phyloP scores from a whole-genome alignment of 2,113 vertebrate species.

The Elaphurus davidianus region DNA sequence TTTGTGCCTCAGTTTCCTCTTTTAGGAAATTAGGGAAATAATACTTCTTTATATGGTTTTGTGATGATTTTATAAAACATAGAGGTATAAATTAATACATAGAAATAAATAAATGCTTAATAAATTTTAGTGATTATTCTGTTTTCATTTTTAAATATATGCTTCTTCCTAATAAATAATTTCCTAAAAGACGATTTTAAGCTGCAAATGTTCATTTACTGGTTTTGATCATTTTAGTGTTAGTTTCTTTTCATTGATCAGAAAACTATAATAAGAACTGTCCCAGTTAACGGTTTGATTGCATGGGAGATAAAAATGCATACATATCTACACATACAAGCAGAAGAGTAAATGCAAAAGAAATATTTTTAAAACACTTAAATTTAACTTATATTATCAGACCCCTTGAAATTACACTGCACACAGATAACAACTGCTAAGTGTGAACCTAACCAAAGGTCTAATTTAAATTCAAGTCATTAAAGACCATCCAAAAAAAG shows the following conservation, averaged over 20 bases:
- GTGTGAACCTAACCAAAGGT: background rate
- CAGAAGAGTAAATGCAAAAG: background rate
- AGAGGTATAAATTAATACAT: background rate
- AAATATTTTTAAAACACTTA: background rate
- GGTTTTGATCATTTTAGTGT: background rate
- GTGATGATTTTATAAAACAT: background rate
- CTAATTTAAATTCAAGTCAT: slow-evolving; percentile 37
- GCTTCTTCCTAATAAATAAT: background rate
- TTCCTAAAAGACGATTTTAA: slow-evolving; percentile 34
- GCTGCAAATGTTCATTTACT: background rate
- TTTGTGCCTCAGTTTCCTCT: background rate
- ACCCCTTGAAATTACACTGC: background rate
- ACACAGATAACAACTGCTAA: background rate
- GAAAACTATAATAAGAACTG: background rate
- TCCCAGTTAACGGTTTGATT: background rate
- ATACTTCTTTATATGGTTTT: background rate
- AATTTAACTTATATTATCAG: background rate
- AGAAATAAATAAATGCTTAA: background rate
- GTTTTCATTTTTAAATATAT: background rate
- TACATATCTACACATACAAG: background rate
- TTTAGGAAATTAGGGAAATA: background rate
- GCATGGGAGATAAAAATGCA: background rate
- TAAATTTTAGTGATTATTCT: background rate
- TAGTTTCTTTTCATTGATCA: background rate
- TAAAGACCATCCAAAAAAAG: background rate